Percentiles rank a stretch among this genome's conserved stretches.
phyloP scores from a whole-genome alignment of 2,113 vertebrate genomes.

The Mesitornis unicolor region DNA sequence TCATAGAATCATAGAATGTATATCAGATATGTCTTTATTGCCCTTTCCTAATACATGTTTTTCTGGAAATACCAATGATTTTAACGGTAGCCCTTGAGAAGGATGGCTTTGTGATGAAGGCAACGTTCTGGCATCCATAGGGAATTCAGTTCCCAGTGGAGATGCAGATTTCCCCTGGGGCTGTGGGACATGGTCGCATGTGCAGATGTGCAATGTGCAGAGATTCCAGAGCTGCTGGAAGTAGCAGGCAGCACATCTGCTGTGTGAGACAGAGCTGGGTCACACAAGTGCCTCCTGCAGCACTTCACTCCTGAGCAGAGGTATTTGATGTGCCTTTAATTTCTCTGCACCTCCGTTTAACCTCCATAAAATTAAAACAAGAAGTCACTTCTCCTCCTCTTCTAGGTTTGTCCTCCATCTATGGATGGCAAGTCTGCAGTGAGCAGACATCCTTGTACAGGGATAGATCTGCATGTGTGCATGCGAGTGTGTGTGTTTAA shows the following conservation, averaged over 20 bases:
- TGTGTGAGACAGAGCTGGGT: background rate
- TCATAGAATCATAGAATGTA: no score
- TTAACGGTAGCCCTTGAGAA: background rate
- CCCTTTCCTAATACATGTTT: background rate
- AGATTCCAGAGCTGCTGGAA: background rate
- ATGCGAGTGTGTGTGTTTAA: slow-evolving; percentile 34
- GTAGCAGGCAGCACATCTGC: background rate
- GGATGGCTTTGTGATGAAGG: background rate
- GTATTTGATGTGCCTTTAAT: background rate
- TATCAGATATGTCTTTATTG: background rate
- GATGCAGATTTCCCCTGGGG: background rate
- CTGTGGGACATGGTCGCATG: background rate
- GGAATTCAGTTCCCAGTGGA: rapidly evolving
- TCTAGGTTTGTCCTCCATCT: background rate
- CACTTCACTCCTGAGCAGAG: background rate
- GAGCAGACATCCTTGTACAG: background rate
- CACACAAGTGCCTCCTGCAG: background rate
- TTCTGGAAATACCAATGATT: background rate
- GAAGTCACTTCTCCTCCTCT: background rate
- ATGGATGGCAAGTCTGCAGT: rapidly evolving
- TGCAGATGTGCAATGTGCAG: background rate
- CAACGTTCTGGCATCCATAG: background rate
- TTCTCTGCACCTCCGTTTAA: background rate
- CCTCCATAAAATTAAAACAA: background rate
- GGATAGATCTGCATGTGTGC: background rate